Evolutionary conservation across 2,113 vertebrate genomes (phyloP).

Genomic region (Serinus canaria): DNA sequence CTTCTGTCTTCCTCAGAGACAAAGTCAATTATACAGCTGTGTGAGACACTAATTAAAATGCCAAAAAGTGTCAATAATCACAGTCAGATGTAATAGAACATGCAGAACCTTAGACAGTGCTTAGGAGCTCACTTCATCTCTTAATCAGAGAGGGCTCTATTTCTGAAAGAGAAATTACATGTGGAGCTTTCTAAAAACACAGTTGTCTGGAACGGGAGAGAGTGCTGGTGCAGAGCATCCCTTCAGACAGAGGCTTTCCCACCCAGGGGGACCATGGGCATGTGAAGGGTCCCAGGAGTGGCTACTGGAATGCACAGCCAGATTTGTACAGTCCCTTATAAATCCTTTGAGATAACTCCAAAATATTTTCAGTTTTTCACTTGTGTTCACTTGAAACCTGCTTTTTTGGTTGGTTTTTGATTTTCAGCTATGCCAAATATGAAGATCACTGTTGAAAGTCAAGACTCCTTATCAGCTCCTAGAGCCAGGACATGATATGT

Average conservation of each 20-base stretch:
- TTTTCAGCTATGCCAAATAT: background rate
- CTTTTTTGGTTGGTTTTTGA: background rate
- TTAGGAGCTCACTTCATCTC: background rate
- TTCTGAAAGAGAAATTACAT: background rate
- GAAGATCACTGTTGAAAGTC: background rate
- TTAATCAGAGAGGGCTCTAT: background rate
- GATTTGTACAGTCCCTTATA: background rate
- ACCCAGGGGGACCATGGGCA: accelerated
- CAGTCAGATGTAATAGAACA: background rate
- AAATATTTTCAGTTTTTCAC: background rate
- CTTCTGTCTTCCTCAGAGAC: background rate
- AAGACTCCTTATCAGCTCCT: background rate
- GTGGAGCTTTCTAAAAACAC: background rate
- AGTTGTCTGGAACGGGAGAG: background rate
- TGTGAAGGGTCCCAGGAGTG: background rate
- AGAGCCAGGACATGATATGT: background rate
- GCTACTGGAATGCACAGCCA: background rate
- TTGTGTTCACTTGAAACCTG: background rate
- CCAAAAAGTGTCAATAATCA: background rate
- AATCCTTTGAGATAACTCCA: background rate
- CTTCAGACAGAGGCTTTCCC: background rate
- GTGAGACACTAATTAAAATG: background rate
- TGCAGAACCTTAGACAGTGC: background rate
- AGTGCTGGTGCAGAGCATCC: background rate
- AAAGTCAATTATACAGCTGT: background rate